phyloP scores from a whole-genome alignment of 1,140 invertebrate species.

The Drosophila nannoptera region DNA sequence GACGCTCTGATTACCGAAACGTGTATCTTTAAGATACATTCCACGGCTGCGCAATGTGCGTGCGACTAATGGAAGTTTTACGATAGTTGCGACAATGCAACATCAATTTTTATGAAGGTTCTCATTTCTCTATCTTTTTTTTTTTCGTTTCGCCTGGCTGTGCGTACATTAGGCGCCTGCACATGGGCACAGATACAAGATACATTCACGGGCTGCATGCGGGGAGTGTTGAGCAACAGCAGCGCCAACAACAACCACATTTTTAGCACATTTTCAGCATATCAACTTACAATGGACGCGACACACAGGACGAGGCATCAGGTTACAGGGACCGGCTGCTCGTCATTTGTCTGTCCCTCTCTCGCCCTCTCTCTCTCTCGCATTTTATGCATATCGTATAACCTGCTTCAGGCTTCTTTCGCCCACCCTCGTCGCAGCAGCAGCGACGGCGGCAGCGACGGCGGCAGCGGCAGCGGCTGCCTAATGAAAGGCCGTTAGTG shows the following conservation, averaged over 20 bases:
- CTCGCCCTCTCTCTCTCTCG: slow-evolving; percentile 3
- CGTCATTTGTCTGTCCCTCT: slow-evolving; percentile 1
- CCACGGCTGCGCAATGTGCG: slow-evolving; percentile 6
- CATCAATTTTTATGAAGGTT: slow-evolving; percentile 63
- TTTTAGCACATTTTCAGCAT: slow-evolving; percentile 74
- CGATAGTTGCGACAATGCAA: slow-evolving; percentile 57
- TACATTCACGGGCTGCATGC: not conserved
- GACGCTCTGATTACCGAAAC: slow-evolving; percentile 8
- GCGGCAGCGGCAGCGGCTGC: slow-evolving; percentile 8
- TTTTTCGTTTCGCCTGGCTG: not conserved
- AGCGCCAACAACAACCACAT: slow-evolving; percentile 55
- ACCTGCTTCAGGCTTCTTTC: slow-evolving; percentile 8
- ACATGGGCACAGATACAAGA: slow-evolving; percentile 19
- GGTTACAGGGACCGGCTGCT: slow-evolving; percentile 49
- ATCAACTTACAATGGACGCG: slow-evolving; percentile 60
- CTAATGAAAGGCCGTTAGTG: slow-evolving; percentile 69
- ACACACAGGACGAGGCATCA: slow-evolving; percentile 56
- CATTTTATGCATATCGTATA: slow-evolving; percentile 59
- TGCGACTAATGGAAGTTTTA: slow-evolving; percentile 69
- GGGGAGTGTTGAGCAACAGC: slow-evolving; percentile 20
- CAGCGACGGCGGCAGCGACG: slow-evolving; percentile 32
- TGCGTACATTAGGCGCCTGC: slow-evolving; percentile 17
- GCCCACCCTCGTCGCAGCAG: slow-evolving; percentile 42
- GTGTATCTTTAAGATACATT: slow-evolving; percentile 46
- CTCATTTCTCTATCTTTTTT: not conserved